Percentiles rank a stretch among this genome's conserved stretches.
These are phyloP conservation scores for Ceratina australensis DNA, from an alignment of 1,140 invertebrate species.

Conservation along the genomic window DNA sequence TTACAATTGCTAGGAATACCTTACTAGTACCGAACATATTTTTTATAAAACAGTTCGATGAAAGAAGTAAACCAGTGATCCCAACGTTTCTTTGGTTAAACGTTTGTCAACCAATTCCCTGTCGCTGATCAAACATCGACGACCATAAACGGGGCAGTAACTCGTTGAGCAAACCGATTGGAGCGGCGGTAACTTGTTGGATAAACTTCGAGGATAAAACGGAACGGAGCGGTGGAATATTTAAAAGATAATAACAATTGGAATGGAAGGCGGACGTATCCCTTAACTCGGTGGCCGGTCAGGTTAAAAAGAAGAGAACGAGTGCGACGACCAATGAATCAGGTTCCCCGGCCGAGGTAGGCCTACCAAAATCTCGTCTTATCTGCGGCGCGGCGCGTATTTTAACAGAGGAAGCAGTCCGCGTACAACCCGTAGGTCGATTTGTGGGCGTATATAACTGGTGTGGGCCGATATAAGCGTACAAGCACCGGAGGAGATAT, in stretches of 20 bases:
- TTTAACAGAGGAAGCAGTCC: conserved; percentile 26
- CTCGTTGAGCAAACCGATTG: conserved; percentile 3
- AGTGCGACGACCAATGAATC: conserved; percentile 1
- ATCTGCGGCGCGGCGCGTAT: conserved; percentile 42
- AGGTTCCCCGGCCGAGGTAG: not conserved
- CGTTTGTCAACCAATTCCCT: not conserved
- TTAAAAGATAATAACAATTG: not conserved
- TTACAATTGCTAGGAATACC: too few relatives aligned
- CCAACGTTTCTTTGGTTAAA: not conserved
- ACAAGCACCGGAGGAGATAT: conserved; percentile 46
- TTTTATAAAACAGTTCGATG: not conserved
- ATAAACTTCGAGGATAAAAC: not conserved
- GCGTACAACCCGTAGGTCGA: conserved; percentile 33
- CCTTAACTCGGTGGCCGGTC: not conserved
- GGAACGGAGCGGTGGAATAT: not conserved
- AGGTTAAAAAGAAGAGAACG: not conserved
- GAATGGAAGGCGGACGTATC: not conserved
- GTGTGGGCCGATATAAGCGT: conserved; percentile 35
- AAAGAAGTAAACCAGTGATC: too few relatives aligned
- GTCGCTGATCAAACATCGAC: conserved; percentile 6
- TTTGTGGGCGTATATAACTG: conserved; percentile 40
- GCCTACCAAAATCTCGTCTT: conserved; percentile 30
- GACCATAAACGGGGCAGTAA: not conserved
- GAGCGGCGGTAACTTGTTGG: not conserved
- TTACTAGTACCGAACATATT: too few relatives aligned